phyloP scores from a whole-genome alignment of 2,888 invertebrate species.

The Anagyrus pseudococci region DNA sequence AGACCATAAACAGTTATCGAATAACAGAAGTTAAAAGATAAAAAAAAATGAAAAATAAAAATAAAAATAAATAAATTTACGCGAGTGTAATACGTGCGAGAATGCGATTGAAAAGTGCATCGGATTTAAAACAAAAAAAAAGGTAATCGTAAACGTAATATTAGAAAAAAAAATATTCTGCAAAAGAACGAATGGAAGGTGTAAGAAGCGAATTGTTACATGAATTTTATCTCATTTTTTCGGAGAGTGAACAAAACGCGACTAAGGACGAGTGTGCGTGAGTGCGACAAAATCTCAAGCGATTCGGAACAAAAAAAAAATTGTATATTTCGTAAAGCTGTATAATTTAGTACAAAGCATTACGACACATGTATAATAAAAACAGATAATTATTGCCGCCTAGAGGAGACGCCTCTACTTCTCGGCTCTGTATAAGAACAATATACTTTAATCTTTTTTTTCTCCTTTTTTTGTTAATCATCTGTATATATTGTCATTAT shows the following conservation, averaged over 20 bases:
- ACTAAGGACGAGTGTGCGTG: slow-evolving; percentile 9
- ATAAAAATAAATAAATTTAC: slow-evolving; percentile 22
- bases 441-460: slow-evolving; percentile 41
- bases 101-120: slow-evolving; percentile 3
- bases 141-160: slow-evolving; percentile 7
- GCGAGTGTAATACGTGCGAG: slow-evolving; percentile 19
- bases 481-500: slow-evolving; percentile 61
- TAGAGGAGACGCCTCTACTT: slow-evolving; percentile 15
- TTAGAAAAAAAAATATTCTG: too few relatives aligned
- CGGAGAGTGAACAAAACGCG: slow-evolving; percentile 16
- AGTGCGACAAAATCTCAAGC: slow-evolving; percentile 25
- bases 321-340: slow-evolving; percentile 42
- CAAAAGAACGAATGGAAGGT: slow-evolving; percentile 24
- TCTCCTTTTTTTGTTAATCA: slow-evolving; percentile 59
- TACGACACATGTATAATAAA: slow-evolving; percentile 49
- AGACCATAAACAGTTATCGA: slow-evolving; percentile 36
- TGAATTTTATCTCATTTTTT: slow-evolving; percentile 32
- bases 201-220: slow-evolving; percentile 25
- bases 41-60: slow-evolving; percentile 29
- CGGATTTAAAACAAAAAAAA: slow-evolving; percentile 13
- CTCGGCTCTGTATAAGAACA: slow-evolving; percentile 34
- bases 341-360: slow-evolving; percentile 56
- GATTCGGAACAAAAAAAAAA: slow-evolving; percentile 23
- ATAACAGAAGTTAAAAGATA: slow-evolving; percentile 12
- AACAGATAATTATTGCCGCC: slow-evolving; percentile 32